Evolutionary conservation across 1,140 invertebrate species (phyloP), one percentile per base, ranked within the genome.

Genomic region (Drosophila nasuta): DNA sequence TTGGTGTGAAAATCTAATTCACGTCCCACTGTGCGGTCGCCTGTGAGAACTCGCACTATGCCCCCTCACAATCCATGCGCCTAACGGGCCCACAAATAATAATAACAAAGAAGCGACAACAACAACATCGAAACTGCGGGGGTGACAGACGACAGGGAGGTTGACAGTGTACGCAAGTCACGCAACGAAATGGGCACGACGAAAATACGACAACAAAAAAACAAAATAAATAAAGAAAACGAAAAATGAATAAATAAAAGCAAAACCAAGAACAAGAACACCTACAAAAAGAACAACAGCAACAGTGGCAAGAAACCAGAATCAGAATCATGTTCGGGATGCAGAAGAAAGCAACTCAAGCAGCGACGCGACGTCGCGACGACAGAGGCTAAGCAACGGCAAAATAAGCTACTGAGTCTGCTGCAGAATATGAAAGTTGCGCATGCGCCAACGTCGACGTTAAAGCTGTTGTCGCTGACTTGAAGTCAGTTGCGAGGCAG

Each of bases 151-250:
- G 35, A 20, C 63, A 15, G 28, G 20, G 35, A 57, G 45, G 56
- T 52, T 64, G 57, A 20, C 71, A 46, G 59, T 52, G 70, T 59
- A 81, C 77, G 81, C 85, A 79, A 90, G 85, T 90, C 85, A 89
- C 85, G 85, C 85, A 83, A 46, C 75, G 75, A 89, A 89, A 89
- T 89, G 85, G 85, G 85, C 86, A 89, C 85, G 85, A 49, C 64
- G 69, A 63, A 74, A 38, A 38, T 38, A 10, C 35, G 10, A 38
- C 6, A 8, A 38, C 35, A 38, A 38, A 8, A 7, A 38, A 38
- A 8, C 7, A 81, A 52, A 63, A 73, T 62, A 28, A 75, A 64
- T 6, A 58, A 64, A 17, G 46, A 74, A 58, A 57, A 64, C 57
- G 75, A 64, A 52, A 72, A 64, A 65, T 25, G 70, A 67, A 72